Evolutionary conservation across 2,113 vertebrate genomes (phyloP), one percentile per base, ranked within the genome.

Genomic region (Coregonus clupeaformis): DNA sequence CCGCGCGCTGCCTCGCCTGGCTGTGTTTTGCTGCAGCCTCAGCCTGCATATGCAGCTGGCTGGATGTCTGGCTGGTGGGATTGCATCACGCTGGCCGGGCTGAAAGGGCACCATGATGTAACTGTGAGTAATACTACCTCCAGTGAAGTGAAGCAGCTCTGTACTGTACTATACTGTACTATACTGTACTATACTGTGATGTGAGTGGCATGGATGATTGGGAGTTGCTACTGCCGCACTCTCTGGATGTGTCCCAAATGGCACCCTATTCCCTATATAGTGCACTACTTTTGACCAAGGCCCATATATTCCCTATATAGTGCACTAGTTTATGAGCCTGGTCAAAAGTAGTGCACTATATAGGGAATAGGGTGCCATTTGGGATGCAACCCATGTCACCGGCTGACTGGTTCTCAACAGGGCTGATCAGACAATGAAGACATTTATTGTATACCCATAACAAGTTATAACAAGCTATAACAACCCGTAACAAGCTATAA

Each of bases 41-140:
- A 62, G 71, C n/a, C 57, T 69, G 25, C 32, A 49, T 85, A 12
- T 47, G 47, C 32, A 16, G 30, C 57, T 30, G 32, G 32, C 32
- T 7, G 32, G 6, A 7, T 36, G 32, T 6, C 9, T 42, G 36
- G 36, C 78, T 78, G 77, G 20, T 62, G 25, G 6, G 62, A 60
- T 91, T 91, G 88, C 90, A 84, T 91, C 90, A 92, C 74, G 77
- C 77, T 79, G 76, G 77, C 77, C 73, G 68, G 76, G 74, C 74
- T 83, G 72, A 82, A 77, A 82, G 82, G 73, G 81, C 80, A 78
- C 83, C 68, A 84, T 93, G 91, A 92, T 93, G 92, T 92, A 92
- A 93, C 76, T 75, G 80, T 70, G 78, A 85, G 92, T 89, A 93
- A 93, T 86, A 86, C 71, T 86, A 86, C 68, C 75, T 73, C 52